A percentile compares a stretch with the other conserved stretches of the same genome.
These are phyloP conservation scores for Meloe dianella DNA, from an alignment of 2,888 invertebrate genomes.

Conservation along the genomic window DNA sequence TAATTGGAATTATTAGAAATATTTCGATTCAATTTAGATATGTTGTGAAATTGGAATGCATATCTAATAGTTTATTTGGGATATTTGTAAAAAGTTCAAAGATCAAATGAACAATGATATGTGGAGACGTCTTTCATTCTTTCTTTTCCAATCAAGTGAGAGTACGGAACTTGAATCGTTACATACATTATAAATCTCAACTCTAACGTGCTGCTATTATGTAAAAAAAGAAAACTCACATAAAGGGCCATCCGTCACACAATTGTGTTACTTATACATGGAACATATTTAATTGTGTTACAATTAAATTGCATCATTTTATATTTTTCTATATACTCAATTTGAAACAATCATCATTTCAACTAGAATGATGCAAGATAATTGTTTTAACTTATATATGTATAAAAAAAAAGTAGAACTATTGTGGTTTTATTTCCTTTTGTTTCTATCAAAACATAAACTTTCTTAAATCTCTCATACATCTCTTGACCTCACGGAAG, in stretches of 20 bases:
- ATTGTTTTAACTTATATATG: too few species aligned
- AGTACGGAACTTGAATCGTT: conserved; percentile 24
- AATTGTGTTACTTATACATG: too few species aligned
- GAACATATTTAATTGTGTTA: too few species aligned
- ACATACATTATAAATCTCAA: neutral
- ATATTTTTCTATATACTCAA: too few species aligned
- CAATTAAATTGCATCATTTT: too few species aligned
- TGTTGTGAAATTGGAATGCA: neutral
- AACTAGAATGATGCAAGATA: conserved; percentile 8
- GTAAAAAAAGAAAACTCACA: too few species aligned
- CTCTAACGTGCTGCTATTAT: too few species aligned
- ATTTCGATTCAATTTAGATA: neutral
- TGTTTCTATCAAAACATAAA: conserved; percentile 2
- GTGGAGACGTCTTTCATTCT: neutral
- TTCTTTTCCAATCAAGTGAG: conserved; percentile 16
- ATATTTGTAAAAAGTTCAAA: conserved; percentile 13
- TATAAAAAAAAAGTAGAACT: too few species aligned
- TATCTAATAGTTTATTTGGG: neutral
- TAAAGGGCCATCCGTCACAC: neutral
- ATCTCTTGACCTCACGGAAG: neutral
- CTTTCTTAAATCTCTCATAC: neutral
- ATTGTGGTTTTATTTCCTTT: neutral
- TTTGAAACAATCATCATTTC: conserved; percentile 3
- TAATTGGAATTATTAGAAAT: too few species aligned
- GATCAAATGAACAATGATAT: conserved; percentile 25